Percentiles rank a stretch among this genome's conserved stretches.
phyloP scores from a whole-genome alignment of 2,888 invertebrate genomes.

The Xanthia togata region DNA sequence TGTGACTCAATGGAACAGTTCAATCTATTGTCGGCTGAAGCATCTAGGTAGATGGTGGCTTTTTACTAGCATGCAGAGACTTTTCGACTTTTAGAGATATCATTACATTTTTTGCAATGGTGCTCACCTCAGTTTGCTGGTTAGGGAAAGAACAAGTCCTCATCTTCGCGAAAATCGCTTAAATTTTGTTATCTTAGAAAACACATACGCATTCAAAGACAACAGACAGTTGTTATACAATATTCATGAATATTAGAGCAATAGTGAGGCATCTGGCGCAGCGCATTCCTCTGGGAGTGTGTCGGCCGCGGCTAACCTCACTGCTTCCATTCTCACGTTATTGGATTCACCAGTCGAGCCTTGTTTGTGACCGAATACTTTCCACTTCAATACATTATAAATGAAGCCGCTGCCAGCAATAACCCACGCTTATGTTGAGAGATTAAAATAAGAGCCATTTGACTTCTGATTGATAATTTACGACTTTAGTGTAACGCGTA shows the following conservation, averaged over 20 bases:
- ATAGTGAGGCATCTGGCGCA: slow-evolving; percentile 59
- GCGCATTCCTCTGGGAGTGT: slow-evolving; percentile 68
- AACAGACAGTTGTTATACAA: slow-evolving; percentile 65
- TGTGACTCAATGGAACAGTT: slow-evolving; percentile 34
- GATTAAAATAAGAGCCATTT: slow-evolving; percentile 31
- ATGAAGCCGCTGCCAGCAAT: slow-evolving; percentile 69
- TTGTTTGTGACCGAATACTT: slow-evolving; percentile 66
- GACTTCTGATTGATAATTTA: slow-evolving; percentile 27
- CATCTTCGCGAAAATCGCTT: background rate
- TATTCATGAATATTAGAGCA: slow-evolving; percentile 76
- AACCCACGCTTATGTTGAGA: slow-evolving; percentile 58
- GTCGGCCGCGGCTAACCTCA: slow-evolving; percentile 66
- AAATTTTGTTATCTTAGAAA: slow-evolving; percentile 9
- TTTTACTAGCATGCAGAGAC: background rate
- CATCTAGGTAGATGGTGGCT: background rate
- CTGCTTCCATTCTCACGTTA: slow-evolving; percentile 70
- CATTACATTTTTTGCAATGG: background rate
- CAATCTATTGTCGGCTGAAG: slow-evolving; percentile 14
- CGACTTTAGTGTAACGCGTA: slow-evolving; percentile 16
- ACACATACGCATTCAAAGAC: slow-evolving; percentile 20
- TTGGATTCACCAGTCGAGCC: slow-evolving; percentile 75
- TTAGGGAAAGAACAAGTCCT: background rate
- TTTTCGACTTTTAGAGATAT: background rate
- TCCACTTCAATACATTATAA: slow-evolving; percentile 70
- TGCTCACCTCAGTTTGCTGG: background rate